Percentiles rank a stretch among this genome's conserved stretches.
Evolutionary conservation across 2,888 invertebrate genomes (phyloP).

Genomic region (Perizoma flavofasciatum): DNA sequence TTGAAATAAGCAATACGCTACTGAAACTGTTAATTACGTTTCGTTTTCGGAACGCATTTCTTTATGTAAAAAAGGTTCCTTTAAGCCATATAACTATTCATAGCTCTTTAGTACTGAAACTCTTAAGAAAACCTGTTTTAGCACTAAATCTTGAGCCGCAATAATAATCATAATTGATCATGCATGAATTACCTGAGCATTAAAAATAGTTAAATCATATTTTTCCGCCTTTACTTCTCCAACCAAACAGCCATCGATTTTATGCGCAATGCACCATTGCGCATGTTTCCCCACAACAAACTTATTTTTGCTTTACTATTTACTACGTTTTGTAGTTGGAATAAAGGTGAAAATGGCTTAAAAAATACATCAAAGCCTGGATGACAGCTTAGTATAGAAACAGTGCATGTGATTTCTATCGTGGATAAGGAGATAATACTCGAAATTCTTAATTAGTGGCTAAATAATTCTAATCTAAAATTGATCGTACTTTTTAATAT

Average conservation of each 20-base stretch:
- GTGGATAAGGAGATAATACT: conserved; percentile 47
- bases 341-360: conserved; percentile 35
- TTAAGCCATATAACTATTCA: no score
- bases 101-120: no score
- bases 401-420: conserved; percentile 66
- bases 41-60: no score
- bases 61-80: no score
- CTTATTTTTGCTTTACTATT: conserved; percentile 31
- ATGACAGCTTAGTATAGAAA: conserved; percentile 69
- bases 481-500: not conserved
- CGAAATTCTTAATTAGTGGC: conserved; percentile 6
- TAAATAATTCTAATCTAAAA: conserved; percentile 1
- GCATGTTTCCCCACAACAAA: conserved; percentile 67
- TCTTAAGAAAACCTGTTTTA: no score
- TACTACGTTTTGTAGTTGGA: conserved; percentile 27
- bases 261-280: conserved; percentile 79
- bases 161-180: conserved; percentile 1
- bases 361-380: conserved; percentile 46
- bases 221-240: conserved; percentile 74
- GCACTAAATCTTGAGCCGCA: not conserved
- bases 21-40: no score
- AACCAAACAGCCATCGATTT: conserved; percentile 79
- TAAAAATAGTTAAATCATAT: conserved; percentile 45
- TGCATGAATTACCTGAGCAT: conserved; percentile 13
- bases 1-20: no score